Percentiles rank a stretch among this genome's conserved stretches.
phyloP scores from a whole-genome alignment of 37 sponge, comb jelly and placozoan genomes.

The Cladorhizidae sp. region DNA sequence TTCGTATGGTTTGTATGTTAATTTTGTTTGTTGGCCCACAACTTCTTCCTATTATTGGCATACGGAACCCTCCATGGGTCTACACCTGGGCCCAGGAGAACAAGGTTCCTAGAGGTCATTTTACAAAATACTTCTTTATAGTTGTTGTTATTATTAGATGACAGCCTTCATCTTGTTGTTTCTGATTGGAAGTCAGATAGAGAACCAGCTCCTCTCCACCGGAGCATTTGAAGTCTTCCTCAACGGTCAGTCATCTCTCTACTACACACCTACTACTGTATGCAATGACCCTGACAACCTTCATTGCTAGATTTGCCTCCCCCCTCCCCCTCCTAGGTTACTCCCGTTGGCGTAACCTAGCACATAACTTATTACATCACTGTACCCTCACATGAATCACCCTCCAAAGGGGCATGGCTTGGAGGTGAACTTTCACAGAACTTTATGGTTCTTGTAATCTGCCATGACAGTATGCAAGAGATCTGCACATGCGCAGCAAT shows the following conservation, averaged over 20 bases:
- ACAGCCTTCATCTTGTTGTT: slow-evolving; percentile 68
- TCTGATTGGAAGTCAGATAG: slow-evolving; percentile 80
- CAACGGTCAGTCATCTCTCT: slow-evolving; percentile 84
- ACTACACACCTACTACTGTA: too few species aligned
- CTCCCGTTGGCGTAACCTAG: too few species aligned
- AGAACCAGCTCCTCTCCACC: slow-evolving; percentile 77
- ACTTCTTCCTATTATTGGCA: slow-evolving; percentile 41
- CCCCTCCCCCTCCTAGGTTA: too few species aligned
- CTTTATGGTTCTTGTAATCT: too few species aligned
- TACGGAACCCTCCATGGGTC: slow-evolving; percentile 57
- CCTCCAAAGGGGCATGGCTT: too few species aligned
- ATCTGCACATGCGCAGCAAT: too few species aligned
- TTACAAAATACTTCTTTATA: neutral
- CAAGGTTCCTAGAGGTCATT: slow-evolving; percentile 66
- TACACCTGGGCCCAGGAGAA: slow-evolving; percentile 83
- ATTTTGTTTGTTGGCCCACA: slow-evolving; percentile 59
- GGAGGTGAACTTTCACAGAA: too few species aligned
- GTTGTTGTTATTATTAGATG: slow-evolving; percentile 34
- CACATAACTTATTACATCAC: too few species aligned
- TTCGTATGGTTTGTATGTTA: slow-evolving; percentile 48
- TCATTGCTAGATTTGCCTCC: too few species aligned
- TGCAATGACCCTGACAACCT: too few species aligned
- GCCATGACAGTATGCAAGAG: too few species aligned
- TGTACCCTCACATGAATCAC: too few species aligned
- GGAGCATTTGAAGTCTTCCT: slow-evolving; percentile 92